Evolutionary conservation across 2,888 invertebrate genomes (phyloP).

Genomic region (Taenaris catops): DNA sequence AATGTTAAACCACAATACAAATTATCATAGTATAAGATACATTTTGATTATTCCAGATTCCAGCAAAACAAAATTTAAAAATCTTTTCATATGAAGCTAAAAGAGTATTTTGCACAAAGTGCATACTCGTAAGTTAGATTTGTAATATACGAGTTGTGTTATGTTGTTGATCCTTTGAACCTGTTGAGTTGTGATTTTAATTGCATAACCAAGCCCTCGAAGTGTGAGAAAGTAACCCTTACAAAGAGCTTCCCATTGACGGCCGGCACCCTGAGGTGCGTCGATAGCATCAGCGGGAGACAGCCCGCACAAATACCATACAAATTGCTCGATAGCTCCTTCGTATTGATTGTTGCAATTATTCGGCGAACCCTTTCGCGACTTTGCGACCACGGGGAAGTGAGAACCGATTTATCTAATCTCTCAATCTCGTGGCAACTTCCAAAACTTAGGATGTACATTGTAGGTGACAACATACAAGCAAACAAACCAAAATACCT

Average conservation of each 20-base stretch:
- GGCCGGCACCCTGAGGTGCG: slow-evolving; percentile 57
- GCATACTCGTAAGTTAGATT: too few species aligned
- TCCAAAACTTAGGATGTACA: too few species aligned
- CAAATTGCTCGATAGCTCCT: slow-evolving; percentile 77
- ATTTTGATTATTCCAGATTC: too few species aligned
- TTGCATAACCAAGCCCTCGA: slow-evolving; percentile 40
- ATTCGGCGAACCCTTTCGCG: slow-evolving; percentile 74
- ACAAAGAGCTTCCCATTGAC: slow-evolving; percentile 57
- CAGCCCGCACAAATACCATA: slow-evolving; percentile 79
- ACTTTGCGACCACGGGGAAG: slow-evolving; percentile 65
- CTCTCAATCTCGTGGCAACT: slow-evolving; percentile 46
- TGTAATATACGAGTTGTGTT: too few species aligned
- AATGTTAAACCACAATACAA: too few species aligned
- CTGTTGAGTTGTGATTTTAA: slow-evolving; percentile 23
- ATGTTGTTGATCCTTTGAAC: too few species aligned
- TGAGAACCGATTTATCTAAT: slow-evolving; percentile 74
- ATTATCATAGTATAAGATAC: too few species aligned
- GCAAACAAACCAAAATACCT: too few species aligned
- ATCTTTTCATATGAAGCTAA: too few species aligned
- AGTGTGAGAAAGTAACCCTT: slow-evolving; percentile 69
- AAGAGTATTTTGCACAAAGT: too few species aligned
- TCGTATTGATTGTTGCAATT: slow-evolving; percentile 78
- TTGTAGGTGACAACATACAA: too few species aligned
- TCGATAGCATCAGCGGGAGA: slow-evolving; percentile 73
- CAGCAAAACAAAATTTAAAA: too few species aligned